These are phyloP conservation scores for Lamprotornis superbus DNA, from an alignment of 2,113 vertebrate genomes.

Conservation along the genomic window DNA sequence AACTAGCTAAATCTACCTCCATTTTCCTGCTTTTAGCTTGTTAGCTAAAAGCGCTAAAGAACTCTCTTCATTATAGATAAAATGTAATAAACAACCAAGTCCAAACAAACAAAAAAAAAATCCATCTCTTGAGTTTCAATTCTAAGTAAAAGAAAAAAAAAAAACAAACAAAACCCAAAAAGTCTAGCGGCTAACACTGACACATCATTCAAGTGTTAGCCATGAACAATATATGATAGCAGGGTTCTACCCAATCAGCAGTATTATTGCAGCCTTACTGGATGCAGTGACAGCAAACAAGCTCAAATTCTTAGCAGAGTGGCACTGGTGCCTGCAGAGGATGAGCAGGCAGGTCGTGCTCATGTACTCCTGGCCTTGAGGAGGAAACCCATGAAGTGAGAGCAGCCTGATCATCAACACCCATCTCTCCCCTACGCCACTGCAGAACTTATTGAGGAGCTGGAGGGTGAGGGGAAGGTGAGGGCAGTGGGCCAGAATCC, in stretches of 20 bases:
- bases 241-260: background rate
- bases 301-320: background rate
- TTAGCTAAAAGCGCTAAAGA: no score
- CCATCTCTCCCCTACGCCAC: background rate
- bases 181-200: background rate
- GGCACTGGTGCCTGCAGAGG: background rate
- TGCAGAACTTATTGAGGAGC: background rate
- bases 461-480: background rate
- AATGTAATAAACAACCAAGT: no score
- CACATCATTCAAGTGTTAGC: background rate
- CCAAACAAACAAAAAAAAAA: no score
- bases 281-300: background rate
- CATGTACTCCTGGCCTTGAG: background rate
- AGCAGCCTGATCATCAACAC: background rate
- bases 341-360: background rate
- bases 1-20: no score
- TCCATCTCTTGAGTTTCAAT: no score
- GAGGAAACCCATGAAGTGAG: background rate
- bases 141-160: no score
- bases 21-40: no score
- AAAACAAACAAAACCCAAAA: no score
- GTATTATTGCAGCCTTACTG: background rate
- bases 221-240: background rate
- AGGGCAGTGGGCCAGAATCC: background rate
- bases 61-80: no score